Base-by-base conservation (phyloP, 2,888 invertebrate genomes). In the Seladonia tumulorum region DNA sequence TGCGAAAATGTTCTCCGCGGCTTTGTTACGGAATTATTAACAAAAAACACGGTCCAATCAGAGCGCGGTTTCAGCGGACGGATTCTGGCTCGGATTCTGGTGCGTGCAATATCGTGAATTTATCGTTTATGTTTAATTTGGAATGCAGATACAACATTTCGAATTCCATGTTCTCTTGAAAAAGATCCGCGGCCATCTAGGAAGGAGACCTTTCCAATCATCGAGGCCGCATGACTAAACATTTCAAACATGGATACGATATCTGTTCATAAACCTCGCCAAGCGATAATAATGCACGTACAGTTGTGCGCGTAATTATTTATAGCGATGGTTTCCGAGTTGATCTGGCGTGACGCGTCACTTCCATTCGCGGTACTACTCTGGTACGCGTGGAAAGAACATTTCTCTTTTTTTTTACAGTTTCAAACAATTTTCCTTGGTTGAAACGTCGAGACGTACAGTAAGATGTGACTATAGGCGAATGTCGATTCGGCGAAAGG, bases 161-260 rank as follows among this genome's bases (percentile, higher is more conserved):
- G 53, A 35, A 14, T 16, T 72, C 57, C 35, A 16, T 53, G 68
- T 49, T n/a, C 18, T 53, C 35, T 73, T 18, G 53, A 81, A 78
- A 81, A 77, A 53, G 74, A 81, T 76, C 57, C 35, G 72, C n/a
- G 4, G 71, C 45, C 53, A 74, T 53, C 25, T 76, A 74, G 85
- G 85, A 76, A 68, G 79, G 79, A 83, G 78, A 85, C 77, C 86
- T 85, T 90, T 85, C 87, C 79, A 88, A 76, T 87, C 72, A 66
- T 77, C 87, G 90, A 90, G 90, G 85, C 79, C 88, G 90, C 80
- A 80, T 90, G 90, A 90, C 90, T 90, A 90, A 90, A 90, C 90
- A 85, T 84, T 82, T 90, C 88, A 81, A 89, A 88, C 85, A 90
- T 87, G 90, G 88, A 88, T 81, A 86, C 81, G 87, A 90, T 90